Base-by-base conservation (phyloP, 1,140 invertebrate genomes). In the Chironomus striatipennis region DNA sequence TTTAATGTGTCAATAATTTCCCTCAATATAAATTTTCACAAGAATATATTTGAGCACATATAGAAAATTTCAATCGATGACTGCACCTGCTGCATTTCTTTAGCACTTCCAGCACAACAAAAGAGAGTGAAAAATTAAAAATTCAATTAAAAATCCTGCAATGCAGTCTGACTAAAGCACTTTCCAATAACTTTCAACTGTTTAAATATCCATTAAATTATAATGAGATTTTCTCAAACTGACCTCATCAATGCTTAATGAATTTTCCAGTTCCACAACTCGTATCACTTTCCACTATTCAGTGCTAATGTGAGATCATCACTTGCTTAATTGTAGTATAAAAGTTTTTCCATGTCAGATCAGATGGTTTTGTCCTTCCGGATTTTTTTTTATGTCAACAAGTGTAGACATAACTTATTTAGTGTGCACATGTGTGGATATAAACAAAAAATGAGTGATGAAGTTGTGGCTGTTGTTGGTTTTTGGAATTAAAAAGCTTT, bases 1-100 rank as follows among this genome's bases (percentile, higher is more conserved):
- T n/a, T 57, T 57, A 57, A 57, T 57, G 47, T 57, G 47, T 57
- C 47, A 57, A 57, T 57, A 57, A 57, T 57, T 57, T 57, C 8
- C 9, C 47, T 15, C 24, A 34, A 34, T 34, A 2, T 57, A 12
- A n/a, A 57, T 57, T 57, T 57, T 12, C 47, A 4, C n/a, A 15
- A 57, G 47, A 57, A 57, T 15, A 57, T n/a, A 15, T n/a, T 7
- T 57, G 15, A 47, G 43, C 43, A 43, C 10, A 47, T 10, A 47
- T n/a, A 57, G 47, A 57, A 57, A 15, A 34, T 34, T 5, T 34
- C 24, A 34, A 34, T 34, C 24, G 5, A 34, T 34, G 24, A 34
- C 24, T 34, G 24, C 24, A 34, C 24, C 24, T 34, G 24, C 24
- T 34, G 1, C 5, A 34, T 34, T 34, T 34, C n/a, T 57, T 57